Evolutionary conservation across 2,113 vertebrate genomes (phyloP).

Genomic region (Ifrita kowaldi): DNA sequence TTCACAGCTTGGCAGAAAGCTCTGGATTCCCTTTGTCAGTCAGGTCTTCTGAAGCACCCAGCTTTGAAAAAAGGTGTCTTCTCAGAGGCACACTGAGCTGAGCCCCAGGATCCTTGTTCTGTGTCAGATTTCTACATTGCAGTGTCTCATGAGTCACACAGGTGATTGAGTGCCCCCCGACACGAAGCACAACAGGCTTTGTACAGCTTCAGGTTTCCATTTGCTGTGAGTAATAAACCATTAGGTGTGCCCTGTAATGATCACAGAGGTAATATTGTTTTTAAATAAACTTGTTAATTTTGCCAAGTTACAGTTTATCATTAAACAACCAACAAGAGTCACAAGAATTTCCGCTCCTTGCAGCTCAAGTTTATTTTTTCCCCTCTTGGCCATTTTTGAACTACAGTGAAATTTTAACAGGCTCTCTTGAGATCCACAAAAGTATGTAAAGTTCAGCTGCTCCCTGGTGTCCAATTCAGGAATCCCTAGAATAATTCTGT

Average conservation of each 20-base stretch:
- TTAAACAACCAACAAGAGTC: background rate
- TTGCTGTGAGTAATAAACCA: background rate
- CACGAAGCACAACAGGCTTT: background rate
- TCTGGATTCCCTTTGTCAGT: background rate
- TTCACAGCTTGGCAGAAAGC: background rate
- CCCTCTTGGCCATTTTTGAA: background rate
- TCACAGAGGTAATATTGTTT: background rate
- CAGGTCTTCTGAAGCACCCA: background rate
- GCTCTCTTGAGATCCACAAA: slow-evolving; percentile 29
- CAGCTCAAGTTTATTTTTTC: slow-evolving; percentile 16
- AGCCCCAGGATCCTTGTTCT: background rate
- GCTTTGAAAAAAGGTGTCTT: background rate
- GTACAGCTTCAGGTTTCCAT: background rate
- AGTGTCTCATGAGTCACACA: background rate
- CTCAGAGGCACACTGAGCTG: background rate
- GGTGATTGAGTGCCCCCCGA: background rate
- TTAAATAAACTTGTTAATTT: background rate
- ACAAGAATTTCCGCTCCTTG: slow-evolving; percentile 2
- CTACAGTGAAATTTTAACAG: slow-evolving; percentile 36
- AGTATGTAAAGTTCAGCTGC: slow-evolving; percentile 18
- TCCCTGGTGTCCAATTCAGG: background rate
- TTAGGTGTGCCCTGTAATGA: background rate
- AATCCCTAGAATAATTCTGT: slow-evolving; percentile 5
- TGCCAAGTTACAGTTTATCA: background rate
- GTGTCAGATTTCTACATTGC: background rate